Conservation (phyloP, 2,797 vertebrate genomes). For the Erethizon dorsatum region DNA sequence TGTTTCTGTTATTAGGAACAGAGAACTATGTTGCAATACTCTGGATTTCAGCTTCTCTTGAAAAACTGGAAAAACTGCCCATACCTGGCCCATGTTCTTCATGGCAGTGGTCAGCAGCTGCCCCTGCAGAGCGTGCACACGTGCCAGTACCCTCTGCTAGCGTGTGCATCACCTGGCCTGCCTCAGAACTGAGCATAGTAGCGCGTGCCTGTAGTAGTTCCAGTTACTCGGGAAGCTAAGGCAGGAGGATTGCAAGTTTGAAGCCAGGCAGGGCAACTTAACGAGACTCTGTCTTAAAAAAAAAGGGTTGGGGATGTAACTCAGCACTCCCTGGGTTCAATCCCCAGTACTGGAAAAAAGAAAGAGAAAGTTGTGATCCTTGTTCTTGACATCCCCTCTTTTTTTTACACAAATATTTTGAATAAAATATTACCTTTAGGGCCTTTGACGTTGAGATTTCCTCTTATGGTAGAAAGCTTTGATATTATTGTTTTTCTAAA, state of each 20-base stretch:
- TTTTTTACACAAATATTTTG: neutral
- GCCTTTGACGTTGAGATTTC: constrained; percentile 20
- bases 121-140: neutral
- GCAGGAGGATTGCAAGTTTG: neutral
- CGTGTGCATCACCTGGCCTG: neutral
- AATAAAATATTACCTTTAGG: constrained; percentile 46
- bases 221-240: neutral
- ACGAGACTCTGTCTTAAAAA: neutral
- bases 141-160: neutral
- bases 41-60: neutral
- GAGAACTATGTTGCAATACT: neutral
- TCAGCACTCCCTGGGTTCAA: neutral
- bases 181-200: neutral
- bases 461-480: neutral
- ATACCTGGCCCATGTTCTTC: neutral
- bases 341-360: neutral
- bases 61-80: neutral
- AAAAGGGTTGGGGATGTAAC: neutral
- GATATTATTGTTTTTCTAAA: neutral
- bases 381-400: neutral
- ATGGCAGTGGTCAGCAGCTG: neutral
- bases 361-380: neutral
- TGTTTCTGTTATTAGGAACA: constrained; percentile 1
- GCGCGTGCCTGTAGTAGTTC: neutral
- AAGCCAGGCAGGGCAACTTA: neutral